Evolutionary conservation across 2,888 invertebrate species (phyloP).

Genomic region (Eupithecia exiguata): DNA sequence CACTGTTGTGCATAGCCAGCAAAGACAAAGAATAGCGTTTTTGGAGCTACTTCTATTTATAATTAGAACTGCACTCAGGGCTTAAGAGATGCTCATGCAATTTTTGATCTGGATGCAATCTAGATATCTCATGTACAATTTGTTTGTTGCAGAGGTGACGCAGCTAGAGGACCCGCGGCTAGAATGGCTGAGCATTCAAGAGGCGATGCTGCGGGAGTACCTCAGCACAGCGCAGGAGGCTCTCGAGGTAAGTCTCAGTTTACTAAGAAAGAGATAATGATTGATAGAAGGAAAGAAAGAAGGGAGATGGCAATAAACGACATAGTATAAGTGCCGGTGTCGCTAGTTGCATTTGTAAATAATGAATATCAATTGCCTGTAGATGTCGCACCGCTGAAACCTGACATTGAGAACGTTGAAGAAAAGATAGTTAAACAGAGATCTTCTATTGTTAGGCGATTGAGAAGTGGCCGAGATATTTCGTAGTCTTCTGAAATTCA

Average conservation of each 20-base stretch:
- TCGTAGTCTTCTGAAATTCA: not conserved
- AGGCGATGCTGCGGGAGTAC: slow-evolving; percentile 98
- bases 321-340: not conserved
- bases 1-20: too few species aligned
- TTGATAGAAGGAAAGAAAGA: not conserved
- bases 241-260: slow-evolving; percentile 88
- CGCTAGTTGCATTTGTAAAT: not conserved
- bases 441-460: not conserved
- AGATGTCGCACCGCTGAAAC: not conserved
- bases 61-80: too few species aligned
- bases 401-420: not conserved
- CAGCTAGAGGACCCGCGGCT: slow-evolving; percentile 98
- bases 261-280: not conserved
- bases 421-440: not conserved
- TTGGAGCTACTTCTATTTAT: too few species aligned
- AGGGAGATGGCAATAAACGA: not conserved
- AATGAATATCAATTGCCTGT: not conserved
- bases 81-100: not conserved
- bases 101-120: not conserved
- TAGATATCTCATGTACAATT: slow-evolving; percentile 7
- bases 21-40: too few species aligned
- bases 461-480: not conserved
- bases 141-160: slow-evolving; percentile 90
- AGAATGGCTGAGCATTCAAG: slow-evolving; percentile 98
- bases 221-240: slow-evolving; percentile 97